Evolutionary conservation across 2,797 vertebrate genomes (phyloP).

Genomic region (Vipera ursinii): DNA sequence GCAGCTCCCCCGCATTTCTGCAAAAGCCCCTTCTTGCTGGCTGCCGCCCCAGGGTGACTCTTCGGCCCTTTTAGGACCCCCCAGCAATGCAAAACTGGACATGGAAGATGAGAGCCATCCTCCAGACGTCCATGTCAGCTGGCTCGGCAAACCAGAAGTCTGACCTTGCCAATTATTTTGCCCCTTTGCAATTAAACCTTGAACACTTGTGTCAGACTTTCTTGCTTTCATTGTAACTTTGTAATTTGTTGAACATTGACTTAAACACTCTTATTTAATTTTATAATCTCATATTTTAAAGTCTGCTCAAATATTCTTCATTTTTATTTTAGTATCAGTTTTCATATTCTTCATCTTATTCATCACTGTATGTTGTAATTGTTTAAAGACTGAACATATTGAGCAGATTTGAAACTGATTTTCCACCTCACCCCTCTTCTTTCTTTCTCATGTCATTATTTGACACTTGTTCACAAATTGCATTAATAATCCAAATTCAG

Average conservation of each 20-base stretch:
- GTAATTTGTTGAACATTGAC: not conserved
- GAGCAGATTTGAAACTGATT: not conserved
- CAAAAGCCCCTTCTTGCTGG: too few relatives aligned
- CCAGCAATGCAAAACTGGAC: too few relatives aligned
- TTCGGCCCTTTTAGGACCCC: too few relatives aligned
- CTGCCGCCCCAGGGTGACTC: too few relatives aligned
- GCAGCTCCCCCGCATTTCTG: too few relatives aligned
- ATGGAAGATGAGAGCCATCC: too few relatives aligned
- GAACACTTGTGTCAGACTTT: not conserved
- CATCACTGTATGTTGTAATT: not conserved
- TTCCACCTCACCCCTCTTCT: not conserved
- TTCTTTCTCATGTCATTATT: not conserved
- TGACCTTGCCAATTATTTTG: not conserved
- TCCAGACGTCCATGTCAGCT: too few relatives aligned
- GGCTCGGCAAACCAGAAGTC: too few relatives aligned
- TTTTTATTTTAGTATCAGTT: not conserved
- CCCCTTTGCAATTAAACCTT: not conserved
- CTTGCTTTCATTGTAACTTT: not conserved
- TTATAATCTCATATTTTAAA: not conserved
- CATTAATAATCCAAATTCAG: not conserved
- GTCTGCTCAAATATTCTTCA: not conserved
- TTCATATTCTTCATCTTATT: not conserved
- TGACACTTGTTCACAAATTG: not conserved
- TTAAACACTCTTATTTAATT: not conserved
- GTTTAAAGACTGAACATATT: not conserved